A percentile compares a stretch with the other conserved stretches of the same genome.
Evolutionary conservation across 2,888 invertebrate genomes (phyloP).

Genomic region (Yponomeuta evonymella): DNA sequence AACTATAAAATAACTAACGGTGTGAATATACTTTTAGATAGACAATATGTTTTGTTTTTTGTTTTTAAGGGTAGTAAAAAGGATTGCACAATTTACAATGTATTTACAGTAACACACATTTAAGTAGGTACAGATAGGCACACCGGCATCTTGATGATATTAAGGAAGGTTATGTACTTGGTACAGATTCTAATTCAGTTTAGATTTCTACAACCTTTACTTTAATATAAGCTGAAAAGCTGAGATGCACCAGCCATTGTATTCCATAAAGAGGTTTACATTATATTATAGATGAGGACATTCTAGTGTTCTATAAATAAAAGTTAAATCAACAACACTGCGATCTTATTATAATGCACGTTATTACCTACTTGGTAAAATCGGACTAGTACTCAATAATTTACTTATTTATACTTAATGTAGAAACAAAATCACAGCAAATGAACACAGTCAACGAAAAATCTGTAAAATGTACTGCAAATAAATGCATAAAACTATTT

Average conservation of each 20-base stretch:
- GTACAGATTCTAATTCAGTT: background rate
- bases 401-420: background rate
- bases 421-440: slow-evolving; percentile 9
- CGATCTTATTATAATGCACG: background rate
- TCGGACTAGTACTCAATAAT: background rate
- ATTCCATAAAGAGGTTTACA: background rate
- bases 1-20: slow-evolving; percentile 4
- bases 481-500: slow-evolving; percentile 12
- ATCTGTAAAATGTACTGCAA: background rate
- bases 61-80: background rate
- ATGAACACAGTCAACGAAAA: slow-evolving; percentile 9
- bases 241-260: background rate
- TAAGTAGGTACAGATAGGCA: slow-evolving; percentile 15
- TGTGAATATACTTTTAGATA: slow-evolving; percentile 1
- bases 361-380: background rate
- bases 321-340: background rate
- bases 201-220: background rate
- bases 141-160: slow-evolving; percentile 4
- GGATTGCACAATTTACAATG: background rate
- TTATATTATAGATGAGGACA: background rate
- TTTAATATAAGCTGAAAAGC: background rate
- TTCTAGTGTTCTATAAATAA: background rate
- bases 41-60: background rate
- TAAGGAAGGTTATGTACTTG: background rate
- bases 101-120: slow-evolving; percentile 6